Evolutionary conservation across 2,113 vertebrate species (phyloP).

Genomic region (Chlamydotis undulata): DNA sequence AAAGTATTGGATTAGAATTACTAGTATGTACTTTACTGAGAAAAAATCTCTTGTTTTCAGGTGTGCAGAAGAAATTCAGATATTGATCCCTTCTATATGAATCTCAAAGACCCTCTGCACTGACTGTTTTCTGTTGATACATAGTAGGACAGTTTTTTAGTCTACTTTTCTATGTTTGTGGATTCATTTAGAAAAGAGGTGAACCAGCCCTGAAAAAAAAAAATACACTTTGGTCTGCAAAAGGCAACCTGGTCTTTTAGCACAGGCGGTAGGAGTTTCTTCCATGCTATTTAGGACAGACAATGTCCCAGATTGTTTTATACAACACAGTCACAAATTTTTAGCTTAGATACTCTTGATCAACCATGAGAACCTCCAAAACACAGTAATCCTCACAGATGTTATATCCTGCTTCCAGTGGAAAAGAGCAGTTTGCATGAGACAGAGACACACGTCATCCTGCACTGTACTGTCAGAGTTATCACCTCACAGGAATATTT

Average conservation of each 20-base stretch:
- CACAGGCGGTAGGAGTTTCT: background rate
- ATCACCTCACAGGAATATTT: background rate
- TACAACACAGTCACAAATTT: background rate
- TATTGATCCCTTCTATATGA: background rate
- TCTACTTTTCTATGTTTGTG: background rate
- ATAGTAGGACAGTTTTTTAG: background rate
- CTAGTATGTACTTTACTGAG: background rate
- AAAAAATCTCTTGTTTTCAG: background rate
- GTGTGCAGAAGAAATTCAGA: background rate
- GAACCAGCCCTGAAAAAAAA: background rate
- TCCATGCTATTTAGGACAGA: fast-evolving
- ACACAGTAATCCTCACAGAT: background rate
- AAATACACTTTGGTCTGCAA: background rate
- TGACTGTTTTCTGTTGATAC: background rate
- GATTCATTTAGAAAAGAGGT: background rate
- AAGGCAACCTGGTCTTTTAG: background rate
- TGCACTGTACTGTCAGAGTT: background rate
- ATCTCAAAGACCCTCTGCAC: background rate
- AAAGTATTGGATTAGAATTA: background rate
- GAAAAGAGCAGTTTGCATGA: background rate
- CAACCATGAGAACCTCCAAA: background rate
- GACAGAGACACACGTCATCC: background rate
- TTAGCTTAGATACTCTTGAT: background rate
- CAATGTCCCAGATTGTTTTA: background rate
- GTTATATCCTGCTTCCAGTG: background rate